Conservation (phyloP, 2,888 invertebrate species). For the Drosophila diplacantha region DNA sequence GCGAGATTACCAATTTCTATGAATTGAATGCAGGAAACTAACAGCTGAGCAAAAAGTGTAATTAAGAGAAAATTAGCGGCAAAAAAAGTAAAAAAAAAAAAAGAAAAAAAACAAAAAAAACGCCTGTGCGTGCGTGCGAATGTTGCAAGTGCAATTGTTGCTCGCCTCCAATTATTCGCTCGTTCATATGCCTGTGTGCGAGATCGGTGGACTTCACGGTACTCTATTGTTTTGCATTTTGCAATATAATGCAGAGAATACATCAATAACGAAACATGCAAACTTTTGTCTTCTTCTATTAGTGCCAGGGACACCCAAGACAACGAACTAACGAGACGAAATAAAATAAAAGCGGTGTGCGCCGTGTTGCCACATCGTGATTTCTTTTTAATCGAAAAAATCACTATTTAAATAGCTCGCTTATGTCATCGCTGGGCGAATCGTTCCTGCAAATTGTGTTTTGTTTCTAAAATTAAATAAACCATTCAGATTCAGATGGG, state of each 20-base stretch:
- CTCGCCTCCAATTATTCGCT: conserved; percentile 44
- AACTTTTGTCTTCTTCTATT: conserved; percentile 40
- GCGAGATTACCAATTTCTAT: conserved; percentile 39
- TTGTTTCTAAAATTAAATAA: conserved; percentile 47
- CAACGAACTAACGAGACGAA: conserved; percentile 20
- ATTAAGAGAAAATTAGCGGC: conserved; percentile 58
- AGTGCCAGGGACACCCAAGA: conserved; percentile 49
- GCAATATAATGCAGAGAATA: conserved; percentile 59
- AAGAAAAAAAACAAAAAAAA: too few relatives aligned
- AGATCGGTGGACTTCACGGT: conserved; percentile 46
- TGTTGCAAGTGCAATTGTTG: conserved; percentile 57
- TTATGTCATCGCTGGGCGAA: conserved; percentile 56
- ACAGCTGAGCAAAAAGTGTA: conserved; percentile 47
- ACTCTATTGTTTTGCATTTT: conserved; percentile 61
- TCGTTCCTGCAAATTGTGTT: conserved; percentile 46
- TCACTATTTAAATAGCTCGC: conserved; percentile 50
- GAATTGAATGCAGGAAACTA: conserved; percentile 49
- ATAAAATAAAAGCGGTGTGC: conserved; percentile 9
- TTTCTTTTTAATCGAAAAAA: conserved; percentile 44
- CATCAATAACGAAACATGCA: conserved; percentile 35
- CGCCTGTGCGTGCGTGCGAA: conserved; percentile 31
- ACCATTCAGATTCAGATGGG: conserved; percentile 36
- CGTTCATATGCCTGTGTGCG: conserved; percentile 22
- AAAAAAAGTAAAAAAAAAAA: too few relatives aligned
- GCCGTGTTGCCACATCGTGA: conserved; percentile 29